A percentile compares a stretch with the other conserved stretches of the same genome.
These are phyloP conservation scores for Fissipunctia ypsillon DNA, from an alignment of 2,888 invertebrate species.

Conservation along the genomic window DNA sequence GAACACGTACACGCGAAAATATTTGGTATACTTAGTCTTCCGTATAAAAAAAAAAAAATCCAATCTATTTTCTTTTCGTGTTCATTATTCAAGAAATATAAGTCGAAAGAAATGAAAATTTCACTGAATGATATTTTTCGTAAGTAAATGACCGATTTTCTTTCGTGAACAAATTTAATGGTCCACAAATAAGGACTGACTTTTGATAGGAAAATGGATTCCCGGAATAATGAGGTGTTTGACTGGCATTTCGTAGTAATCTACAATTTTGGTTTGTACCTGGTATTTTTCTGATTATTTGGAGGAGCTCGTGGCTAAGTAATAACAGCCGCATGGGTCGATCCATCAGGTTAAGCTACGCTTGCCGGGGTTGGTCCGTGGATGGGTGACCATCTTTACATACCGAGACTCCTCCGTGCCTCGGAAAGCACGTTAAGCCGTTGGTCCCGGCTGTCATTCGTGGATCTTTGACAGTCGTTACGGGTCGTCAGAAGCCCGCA, in stretches of 20 bases:
- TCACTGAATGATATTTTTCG: slow-evolving; percentile 20
- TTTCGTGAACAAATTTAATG: slow-evolving; percentile 31
- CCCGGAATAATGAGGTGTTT: slow-evolving; percentile 53
- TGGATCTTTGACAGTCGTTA: no score
- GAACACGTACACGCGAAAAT: not conserved
- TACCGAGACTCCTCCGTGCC: no score
- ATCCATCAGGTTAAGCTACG: no score
- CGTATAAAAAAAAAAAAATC: not conserved
- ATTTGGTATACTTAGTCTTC: not conserved
- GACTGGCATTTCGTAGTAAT: slow-evolving; percentile 37
- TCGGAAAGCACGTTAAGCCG: no score
- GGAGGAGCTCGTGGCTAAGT: no score
- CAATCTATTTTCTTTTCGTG: not conserved
- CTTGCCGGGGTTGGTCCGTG: no score
- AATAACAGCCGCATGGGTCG: no score
- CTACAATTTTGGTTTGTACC: slow-evolving; percentile 11
- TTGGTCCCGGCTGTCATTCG: no score
- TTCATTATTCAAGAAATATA: not conserved
- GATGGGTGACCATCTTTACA: no score
- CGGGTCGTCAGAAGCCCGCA: no score
- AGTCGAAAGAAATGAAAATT: slow-evolving; percentile 12
- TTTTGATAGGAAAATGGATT: slow-evolving; percentile 36
- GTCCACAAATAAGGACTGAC: slow-evolving; percentile 15
- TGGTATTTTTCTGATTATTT: slow-evolving; percentile 7
- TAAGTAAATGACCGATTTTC: slow-evolving; percentile 43